phyloP scores from a whole-genome alignment of 1,140 invertebrate species.

The Ladona fulva region DNA sequence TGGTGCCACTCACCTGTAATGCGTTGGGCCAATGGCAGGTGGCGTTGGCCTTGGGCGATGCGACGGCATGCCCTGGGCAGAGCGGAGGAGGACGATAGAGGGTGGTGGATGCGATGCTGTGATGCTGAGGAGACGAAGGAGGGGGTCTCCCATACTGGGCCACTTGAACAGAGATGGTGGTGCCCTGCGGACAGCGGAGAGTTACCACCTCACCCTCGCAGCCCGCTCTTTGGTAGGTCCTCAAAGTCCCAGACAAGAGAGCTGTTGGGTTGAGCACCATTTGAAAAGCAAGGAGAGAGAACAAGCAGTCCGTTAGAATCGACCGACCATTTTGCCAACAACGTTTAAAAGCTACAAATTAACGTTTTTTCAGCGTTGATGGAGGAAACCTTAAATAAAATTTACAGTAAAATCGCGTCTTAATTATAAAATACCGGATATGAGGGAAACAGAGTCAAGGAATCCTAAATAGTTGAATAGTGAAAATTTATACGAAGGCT shows the following conservation, averaged over 20 bases:
- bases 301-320: not conserved
- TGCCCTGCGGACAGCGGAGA: constrained; percentile 74
- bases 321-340: no score
- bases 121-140: no score
- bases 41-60: constrained; percentile 32
- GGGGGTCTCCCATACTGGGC: constrained; percentile 45
- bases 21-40: constrained; percentile 44
- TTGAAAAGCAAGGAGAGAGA: not conserved
- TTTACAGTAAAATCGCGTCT: no score
- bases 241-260: constrained; percentile 73
- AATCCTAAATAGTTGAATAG: no score
- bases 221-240: constrained; percentile 75
- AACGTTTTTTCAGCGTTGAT: no score
- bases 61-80: constrained; percentile 36
- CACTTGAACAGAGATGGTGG: constrained; percentile 77
- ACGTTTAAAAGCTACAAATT: no score
- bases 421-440: no score
- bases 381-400: no score
- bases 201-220: constrained; percentile 79
- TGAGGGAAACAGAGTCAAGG: no score
- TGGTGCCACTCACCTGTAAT: constrained; percentile 48
- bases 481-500: no score
- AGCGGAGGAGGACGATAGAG: constrained; percentile 28
- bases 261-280: constrained; percentile 46
- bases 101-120: constrained; percentile 3